Evolutionary conservation across 2,888 invertebrate species (phyloP), one percentile per base, ranked within the genome.

Genomic region (Chorisops tibialis): DNA sequence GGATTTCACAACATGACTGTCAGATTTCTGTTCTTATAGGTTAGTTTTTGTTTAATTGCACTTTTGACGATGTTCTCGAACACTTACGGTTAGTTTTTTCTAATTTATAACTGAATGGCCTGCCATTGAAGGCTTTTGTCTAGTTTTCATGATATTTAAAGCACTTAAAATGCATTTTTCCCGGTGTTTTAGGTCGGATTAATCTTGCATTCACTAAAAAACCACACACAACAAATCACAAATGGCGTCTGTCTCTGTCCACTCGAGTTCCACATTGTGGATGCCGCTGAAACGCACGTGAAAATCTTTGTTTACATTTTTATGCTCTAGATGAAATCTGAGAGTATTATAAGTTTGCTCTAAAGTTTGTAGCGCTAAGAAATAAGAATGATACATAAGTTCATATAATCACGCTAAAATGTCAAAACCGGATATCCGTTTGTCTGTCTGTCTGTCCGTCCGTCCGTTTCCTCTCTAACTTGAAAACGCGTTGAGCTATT

Each of bases 251-350:
- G 21, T 47, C 22, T 2, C 22, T 22, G 21, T 22, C n/a, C 12
- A 9, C 18, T 35, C 18, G 5, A 11, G 19, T 45, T 45, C 45
- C 19, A 45, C 14, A 16, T 16, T 45, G 2, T 45, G 45, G 45
- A 45, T 6, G 16, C 45, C 45, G 45, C 18, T 14, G 18, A 50
- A 37, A 21, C n/a, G 48, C 61, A 61, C 61, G 45, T 61, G 61
- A 12, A 19, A 45, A 16, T n/a, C 3, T 7, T 18, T 38, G 38
- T 38, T 16, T 52, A 38, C 14, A 37, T 4, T 52, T 52, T 52
- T 52, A n/a, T n/a, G n/a, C n/a, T n/a, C n/a, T n/a, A n/a, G n/a
- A n/a, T n/a, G n/a, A n/a, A n/a, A n/a, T n/a, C n/a, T n/a, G n/a
- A n/a, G n/a, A n/a, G n/a, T n/a, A n/a, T n/a, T n/a, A n/a, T n/a